Evolutionary conservation across 2,797 vertebrate genomes (phyloP).

Genomic region (Sebastiscus tertius): DNA sequence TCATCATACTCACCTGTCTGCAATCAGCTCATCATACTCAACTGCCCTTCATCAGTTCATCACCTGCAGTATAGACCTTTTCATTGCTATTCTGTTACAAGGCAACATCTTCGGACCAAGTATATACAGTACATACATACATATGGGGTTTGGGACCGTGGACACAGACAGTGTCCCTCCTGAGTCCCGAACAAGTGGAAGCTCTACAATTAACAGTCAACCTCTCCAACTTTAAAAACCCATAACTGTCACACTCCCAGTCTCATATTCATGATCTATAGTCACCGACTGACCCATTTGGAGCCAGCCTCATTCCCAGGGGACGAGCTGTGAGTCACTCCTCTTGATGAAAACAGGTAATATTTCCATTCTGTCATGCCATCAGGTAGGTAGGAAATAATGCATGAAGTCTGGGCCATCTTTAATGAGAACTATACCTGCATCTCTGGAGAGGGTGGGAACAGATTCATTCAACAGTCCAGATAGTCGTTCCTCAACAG

Average conservation of each 20-base stretch:
- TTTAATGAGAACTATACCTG: neutral
- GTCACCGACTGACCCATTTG: neutral
- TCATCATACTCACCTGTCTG: no score
- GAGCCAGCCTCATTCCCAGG: neutral
- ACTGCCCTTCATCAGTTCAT: no score
- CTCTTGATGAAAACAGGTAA: neutral
- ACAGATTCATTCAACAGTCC: neutral
- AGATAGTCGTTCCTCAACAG: neutral
- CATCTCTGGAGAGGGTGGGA: neutral
- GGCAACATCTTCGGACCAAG: no score
- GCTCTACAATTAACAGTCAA: neutral
- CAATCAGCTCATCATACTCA: no score
- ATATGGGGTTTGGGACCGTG: no score
- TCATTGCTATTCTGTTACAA: no score
- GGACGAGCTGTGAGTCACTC: neutral
- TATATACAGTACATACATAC: no score
- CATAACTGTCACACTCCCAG: neutral
- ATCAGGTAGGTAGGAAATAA: neutral
- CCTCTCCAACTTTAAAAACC: neutral
- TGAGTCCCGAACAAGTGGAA: neutral
- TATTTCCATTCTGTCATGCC: neutral
- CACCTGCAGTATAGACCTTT: no score
- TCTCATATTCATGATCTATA: neutral
- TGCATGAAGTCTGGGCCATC: neutral
- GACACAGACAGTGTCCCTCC: no score